Conservation (phyloP, 2,888 invertebrate species). For the Lasioglossum calceatum region DNA sequence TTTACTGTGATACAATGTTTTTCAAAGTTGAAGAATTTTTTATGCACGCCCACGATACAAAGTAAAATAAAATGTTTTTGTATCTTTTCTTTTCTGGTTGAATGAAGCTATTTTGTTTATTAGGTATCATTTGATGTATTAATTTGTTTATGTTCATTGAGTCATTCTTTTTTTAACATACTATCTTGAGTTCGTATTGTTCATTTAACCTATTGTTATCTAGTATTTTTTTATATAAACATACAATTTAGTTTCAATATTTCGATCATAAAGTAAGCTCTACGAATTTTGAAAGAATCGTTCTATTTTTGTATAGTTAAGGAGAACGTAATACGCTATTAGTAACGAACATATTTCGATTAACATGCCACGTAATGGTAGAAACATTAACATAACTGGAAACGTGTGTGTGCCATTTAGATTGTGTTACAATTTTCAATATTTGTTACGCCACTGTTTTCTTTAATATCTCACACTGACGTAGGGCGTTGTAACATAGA, state of each 20-base stretch:
- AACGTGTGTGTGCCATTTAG: not conserved
- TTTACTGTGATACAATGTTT: not conserved
- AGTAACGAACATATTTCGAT: not conserved
- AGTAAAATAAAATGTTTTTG: not conserved
- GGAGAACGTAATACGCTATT: not conserved
- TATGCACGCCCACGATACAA: not conserved
- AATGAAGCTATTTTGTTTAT: constrained; percentile 5
- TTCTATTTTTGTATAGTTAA: not conserved
- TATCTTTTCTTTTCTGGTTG: too few species aligned
- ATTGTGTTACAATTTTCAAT: constrained; percentile 10
- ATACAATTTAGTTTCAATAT: not conserved
- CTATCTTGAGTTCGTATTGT: not conserved
- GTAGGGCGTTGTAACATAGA: constrained; percentile 49
- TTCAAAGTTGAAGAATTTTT: not conserved
- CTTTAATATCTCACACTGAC: constrained; percentile 59
- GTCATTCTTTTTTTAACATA: not conserved
- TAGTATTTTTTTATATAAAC: not conserved
- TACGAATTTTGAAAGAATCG: not conserved
- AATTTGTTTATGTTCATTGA: not conserved
- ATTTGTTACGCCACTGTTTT: constrained; percentile 61
- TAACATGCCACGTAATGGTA: constrained; percentile 11
- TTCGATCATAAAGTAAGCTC: not conserved
- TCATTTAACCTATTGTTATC: not conserved
- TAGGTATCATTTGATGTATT: not conserved
- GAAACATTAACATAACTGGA: not conserved